Percentiles rank a stretch among this genome's conserved stretches.
Evolutionary conservation across 2,888 invertebrate species (phyloP).

Genomic region (Adelphocoris suturalis): DNA sequence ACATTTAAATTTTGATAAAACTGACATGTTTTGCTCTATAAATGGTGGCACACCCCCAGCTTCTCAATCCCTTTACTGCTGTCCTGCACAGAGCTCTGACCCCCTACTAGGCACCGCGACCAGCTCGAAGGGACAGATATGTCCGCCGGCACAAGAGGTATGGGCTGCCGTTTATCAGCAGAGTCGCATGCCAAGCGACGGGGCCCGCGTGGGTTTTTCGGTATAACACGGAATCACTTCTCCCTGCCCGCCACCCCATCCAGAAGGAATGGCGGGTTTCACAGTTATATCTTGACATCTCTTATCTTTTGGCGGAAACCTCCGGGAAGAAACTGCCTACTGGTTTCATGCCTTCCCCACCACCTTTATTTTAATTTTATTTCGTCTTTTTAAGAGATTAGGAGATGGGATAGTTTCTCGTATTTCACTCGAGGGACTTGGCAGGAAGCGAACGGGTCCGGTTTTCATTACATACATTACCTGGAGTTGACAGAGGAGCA

Average conservation of each 20-base stretch:
- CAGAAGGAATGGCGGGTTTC: not conserved
- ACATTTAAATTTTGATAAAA: too few species aligned
- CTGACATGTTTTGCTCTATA: too few species aligned
- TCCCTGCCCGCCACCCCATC: not conserved
- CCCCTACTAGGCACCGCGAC: conserved; percentile 18
- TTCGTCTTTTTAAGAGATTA: not conserved
- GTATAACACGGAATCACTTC: conserved; percentile 46
- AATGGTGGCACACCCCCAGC: too few species aligned
- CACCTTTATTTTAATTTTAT: not conserved
- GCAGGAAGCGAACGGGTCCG: not conserved
- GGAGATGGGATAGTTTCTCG: conserved; percentile 17
- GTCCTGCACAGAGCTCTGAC: not conserved
- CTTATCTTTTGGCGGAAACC: conserved; percentile 66
- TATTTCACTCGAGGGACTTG: conserved; percentile 7
- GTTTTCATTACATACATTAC: conserved; percentile 36
- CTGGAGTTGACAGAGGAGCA: not conserved
- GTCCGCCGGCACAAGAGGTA: conserved; percentile 31
- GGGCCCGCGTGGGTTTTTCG: conserved; percentile 62
- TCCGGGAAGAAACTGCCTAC: conserved; percentile 59
- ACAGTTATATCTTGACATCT: conserved; percentile 45
- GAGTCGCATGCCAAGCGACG: conserved; percentile 11
- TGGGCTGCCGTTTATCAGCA: conserved; percentile 59
- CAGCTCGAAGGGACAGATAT: not conserved
- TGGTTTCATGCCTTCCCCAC: conserved; percentile 50
- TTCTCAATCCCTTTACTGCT: not conserved